phyloP scores from a whole-genome alignment of 1,140 invertebrate species.

The Conus betulinus region DNA sequence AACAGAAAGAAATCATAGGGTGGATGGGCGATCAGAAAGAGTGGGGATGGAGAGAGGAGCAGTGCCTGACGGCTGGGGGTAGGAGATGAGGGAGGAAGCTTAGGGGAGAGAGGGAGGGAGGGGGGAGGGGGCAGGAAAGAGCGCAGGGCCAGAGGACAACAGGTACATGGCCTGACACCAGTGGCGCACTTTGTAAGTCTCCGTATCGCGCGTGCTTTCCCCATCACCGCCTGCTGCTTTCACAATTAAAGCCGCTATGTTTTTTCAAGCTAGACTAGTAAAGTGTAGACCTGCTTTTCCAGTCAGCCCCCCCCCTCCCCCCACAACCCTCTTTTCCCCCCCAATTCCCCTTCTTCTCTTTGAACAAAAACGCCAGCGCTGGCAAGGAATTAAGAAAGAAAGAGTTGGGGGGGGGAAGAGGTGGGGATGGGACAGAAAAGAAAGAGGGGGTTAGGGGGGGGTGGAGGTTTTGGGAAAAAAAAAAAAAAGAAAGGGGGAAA shows the following conservation, averaged over 20 bases:
- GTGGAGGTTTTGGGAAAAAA: too few species aligned
- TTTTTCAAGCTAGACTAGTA: slow-evolving; percentile 27
- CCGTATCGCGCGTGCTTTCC: slow-evolving; percentile 32
- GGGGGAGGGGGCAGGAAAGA: background rate
- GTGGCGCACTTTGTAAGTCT: slow-evolving; percentile 32
- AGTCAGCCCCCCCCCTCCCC: background rate
- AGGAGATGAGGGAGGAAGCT: background rate
- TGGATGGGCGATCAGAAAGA: too few species aligned
- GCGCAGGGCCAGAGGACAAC: background rate
- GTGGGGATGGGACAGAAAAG: too few species aligned
- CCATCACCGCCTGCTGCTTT: slow-evolving; percentile 36
- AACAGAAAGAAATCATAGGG: too few species aligned
- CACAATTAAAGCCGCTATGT: slow-evolving; percentile 30
- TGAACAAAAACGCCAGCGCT: slow-evolving; percentile 32
- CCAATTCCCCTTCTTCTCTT: slow-evolving; percentile 13
- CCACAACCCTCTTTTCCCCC: background rate
- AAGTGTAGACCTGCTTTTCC: slow-evolving; percentile 2
- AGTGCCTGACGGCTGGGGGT: too few species aligned
- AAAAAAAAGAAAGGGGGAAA: too few species aligned
- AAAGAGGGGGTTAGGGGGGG: too few species aligned
- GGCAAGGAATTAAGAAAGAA: slow-evolving; percentile 30
- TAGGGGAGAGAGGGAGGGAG: background rate
- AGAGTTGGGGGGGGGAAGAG: too few species aligned
- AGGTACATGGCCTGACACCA: background rate
- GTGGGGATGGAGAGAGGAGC: too few species aligned